phyloP scores from a whole-genome alignment of 2,113 vertebrate species.

The Entelurus aequoreus region DNA sequence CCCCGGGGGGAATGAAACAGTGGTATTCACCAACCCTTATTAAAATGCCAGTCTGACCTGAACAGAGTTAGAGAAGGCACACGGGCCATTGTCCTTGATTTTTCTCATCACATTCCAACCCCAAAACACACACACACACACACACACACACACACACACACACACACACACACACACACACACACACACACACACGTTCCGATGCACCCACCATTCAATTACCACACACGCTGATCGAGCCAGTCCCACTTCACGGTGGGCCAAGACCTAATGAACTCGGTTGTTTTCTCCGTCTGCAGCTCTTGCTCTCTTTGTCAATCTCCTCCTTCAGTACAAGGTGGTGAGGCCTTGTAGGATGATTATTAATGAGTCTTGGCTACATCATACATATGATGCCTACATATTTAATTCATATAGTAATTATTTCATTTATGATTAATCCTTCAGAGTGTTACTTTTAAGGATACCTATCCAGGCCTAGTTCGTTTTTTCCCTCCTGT shows the following conservation, averaged over 20 bases:
- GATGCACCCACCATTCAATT: constrained; percentile 31
- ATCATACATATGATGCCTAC: constrained; percentile 19
- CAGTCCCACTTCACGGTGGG: constrained; percentile 22
- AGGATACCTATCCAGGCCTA: not conserved
- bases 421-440: constrained; percentile 18
- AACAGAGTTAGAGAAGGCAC: constrained; percentile 59
- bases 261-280: constrained; percentile 42
- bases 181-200: not conserved
- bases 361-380: constrained; percentile 9
- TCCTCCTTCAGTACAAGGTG: constrained; percentile 20
- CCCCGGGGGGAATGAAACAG: constrained; percentile 63
- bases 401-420: constrained; percentile 15
- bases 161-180: no score
- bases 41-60: constrained; percentile 72
- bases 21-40: constrained; percentile 74
- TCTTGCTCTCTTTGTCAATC: constrained; percentile 24
- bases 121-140: constrained; percentile 15
- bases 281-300: constrained; percentile 31
- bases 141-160: no score
- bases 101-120: constrained; percentile 49
- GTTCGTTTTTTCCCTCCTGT: not conserved
- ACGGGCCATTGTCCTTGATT: constrained; percentile 61
- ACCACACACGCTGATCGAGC: constrained; percentile 8
- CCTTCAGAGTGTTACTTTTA: constrained; percentile 4
- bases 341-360: constrained; percentile 23